These are phyloP conservation scores for Pholis gunnellus DNA, from an alignment of 2,113 vertebrate species.

Conservation along the genomic window DNA sequence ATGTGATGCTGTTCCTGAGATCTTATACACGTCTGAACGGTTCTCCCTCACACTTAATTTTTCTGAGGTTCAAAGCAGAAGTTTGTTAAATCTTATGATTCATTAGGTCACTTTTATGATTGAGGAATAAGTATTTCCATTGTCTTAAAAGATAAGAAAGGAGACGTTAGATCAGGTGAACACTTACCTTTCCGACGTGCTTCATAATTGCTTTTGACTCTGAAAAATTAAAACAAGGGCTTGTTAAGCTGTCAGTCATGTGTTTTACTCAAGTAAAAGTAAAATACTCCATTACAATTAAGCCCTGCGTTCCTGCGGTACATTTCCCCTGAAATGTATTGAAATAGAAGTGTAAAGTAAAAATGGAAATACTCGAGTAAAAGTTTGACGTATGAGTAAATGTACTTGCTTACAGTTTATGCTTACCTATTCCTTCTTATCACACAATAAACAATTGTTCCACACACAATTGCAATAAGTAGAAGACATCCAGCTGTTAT, in stretches of 20 bases:
- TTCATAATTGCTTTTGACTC: constrained; percentile 24
- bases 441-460: not conserved
- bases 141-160: not conserved
- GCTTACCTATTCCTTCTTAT: constrained; percentile 33
- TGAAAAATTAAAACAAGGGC: not conserved
- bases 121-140: not conserved
- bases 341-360: not conserved
- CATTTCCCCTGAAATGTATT: not conserved
- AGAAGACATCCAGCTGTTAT: constrained; percentile 27
- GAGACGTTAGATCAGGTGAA: not conserved
- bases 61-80: constrained; percentile 12
- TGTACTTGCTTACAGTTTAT: not conserved
- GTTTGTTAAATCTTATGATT: not conserved
- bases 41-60: constrained; percentile 6
- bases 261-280: not conserved
- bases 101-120: not conserved
- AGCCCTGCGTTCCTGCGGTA: not conserved
- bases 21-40: constrained; percentile 13
- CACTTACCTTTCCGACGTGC: constrained; percentile 31
- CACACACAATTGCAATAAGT: not conserved
- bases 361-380: not conserved
- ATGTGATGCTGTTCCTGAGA: not conserved
- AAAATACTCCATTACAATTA: not conserved
- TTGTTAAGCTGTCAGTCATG: not conserved
- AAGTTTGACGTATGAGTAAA: too few species aligned